Evolutionary conservation across 2,888 invertebrate species (phyloP).

Genomic region (Chloromyia formosa): DNA sequence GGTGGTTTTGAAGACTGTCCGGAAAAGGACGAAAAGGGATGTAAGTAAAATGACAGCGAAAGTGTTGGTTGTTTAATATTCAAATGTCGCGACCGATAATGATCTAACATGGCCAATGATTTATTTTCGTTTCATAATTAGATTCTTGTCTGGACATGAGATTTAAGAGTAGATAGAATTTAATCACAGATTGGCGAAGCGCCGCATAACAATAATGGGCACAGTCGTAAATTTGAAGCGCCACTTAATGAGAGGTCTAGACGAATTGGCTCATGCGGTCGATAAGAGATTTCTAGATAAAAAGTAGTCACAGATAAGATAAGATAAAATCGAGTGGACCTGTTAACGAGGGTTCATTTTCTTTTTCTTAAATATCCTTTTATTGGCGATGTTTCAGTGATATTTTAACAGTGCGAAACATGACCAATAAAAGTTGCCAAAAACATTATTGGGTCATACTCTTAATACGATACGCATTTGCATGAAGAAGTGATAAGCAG

Average conservation of each 20-base stretch:
- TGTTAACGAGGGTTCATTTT: no score
- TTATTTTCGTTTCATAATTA: background rate
- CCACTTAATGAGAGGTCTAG: slow-evolving; percentile 30
- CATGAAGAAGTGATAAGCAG: no score
- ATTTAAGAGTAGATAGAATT: background rate
- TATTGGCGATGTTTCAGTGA: no score
- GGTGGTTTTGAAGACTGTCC: background rate
- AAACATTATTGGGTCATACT: no score
- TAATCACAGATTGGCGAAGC: background rate
- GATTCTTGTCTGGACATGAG: background rate
- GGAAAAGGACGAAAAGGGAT: no score
- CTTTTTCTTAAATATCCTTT: no score
- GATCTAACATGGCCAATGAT: background rate
- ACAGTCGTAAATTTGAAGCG: slow-evolving; percentile 3
- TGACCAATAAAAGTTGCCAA: no score
- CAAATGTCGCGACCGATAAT: slow-evolving; percentile 17
- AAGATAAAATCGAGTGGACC: no score
- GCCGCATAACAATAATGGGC: background rate
- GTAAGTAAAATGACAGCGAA: no score
- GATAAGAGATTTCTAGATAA: background rate
- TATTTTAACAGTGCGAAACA: no score
- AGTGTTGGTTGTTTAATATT: background rate
- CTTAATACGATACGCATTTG: no score
- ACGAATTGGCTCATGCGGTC: background rate
- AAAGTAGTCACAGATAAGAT: background rate